Evolutionary conservation across 1,140 invertebrate genomes (phyloP).

Genomic region (Heliothis virescens): DNA sequence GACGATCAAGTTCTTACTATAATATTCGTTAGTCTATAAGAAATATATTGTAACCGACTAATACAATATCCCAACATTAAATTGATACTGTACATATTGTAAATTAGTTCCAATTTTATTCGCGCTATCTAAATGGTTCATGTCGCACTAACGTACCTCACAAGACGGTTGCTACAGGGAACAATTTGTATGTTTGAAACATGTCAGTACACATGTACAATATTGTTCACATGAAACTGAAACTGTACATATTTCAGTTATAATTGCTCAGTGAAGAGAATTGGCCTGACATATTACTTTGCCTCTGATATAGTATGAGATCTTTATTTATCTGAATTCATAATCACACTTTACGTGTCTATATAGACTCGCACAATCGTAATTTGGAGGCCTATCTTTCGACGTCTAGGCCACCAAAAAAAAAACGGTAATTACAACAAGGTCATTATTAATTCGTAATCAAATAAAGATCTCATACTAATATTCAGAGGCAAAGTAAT

Average conservation of each 20-base stretch:
- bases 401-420: too few species aligned
- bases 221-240: conserved; percentile 8
- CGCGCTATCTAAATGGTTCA: background rate
- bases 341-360: too few species aligned
- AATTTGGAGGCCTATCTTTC: too few species aligned
- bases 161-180: background rate
- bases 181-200: background rate
- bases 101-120: background rate
- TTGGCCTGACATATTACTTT: background rate
- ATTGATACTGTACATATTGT: background rate
- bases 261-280: background rate
- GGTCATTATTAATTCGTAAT: too few species aligned
- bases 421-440: too few species aligned
- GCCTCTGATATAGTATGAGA: background rate
- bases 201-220: background rate
- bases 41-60: too few species aligned
- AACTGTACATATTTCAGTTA: background rate
- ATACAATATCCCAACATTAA: too few species aligned
- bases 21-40: too few species aligned
- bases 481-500: background rate
- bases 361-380: too few species aligned
- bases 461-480: too few species aligned
- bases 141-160: background rate
- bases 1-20: too few species aligned
- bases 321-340: too few species aligned